Evolutionary conservation across 2,113 vertebrate species (phyloP), one percentile per base, ranked within the genome.

Genomic region (Piaya cayana): DNA sequence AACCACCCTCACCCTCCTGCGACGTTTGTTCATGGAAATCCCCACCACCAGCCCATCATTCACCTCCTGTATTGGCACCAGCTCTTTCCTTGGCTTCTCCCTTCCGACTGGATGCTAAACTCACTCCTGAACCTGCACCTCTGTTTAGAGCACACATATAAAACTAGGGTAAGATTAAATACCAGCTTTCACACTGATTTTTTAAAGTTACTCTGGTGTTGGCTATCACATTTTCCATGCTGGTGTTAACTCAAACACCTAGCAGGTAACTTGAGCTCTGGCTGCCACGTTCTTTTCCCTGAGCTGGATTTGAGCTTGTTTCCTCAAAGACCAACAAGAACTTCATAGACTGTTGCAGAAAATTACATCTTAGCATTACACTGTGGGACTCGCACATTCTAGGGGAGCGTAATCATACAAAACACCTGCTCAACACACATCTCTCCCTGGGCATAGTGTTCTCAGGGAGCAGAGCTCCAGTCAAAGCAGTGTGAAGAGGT

Each of bases 131-230:
- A 13, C 34, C 49, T 10, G 26, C 43, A 11, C 36, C n/a, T 55
- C 14, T 5, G 37, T 0, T 4, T 9, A 23, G 2, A 0, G 6
- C 2, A 27, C 7, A 1, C 3, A 1, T 55, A 50, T 18, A 12
- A 74, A 52, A 52, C 20, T 1, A 47, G 26, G 45, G 7, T n/a
- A 50, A 30, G 25, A 19, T 39, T 16, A 52, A 84, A 42, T 2
- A 29, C 5, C 37, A 26, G 47, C n/a, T 70, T 39, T 39, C 32
- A 39, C 0, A 0, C 20, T 1, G 5, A 47, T 64, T 60, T 15
- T 36, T 43, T 20, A 55, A 49, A 80, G 42, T 7, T 9, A 9
- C 59, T 27, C 20, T 59, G 74, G 78, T 42, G 82, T 19, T 43
- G 77, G 81, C 62, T 49, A 36, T 50, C 78, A 17, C 1, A 60